A percentile compares a stretch with the other conserved stretches of the same genome.
phyloP scores from a whole-genome alignment of 2,797 vertebrate species.

The Lutjanus argentimaculatus region DNA sequence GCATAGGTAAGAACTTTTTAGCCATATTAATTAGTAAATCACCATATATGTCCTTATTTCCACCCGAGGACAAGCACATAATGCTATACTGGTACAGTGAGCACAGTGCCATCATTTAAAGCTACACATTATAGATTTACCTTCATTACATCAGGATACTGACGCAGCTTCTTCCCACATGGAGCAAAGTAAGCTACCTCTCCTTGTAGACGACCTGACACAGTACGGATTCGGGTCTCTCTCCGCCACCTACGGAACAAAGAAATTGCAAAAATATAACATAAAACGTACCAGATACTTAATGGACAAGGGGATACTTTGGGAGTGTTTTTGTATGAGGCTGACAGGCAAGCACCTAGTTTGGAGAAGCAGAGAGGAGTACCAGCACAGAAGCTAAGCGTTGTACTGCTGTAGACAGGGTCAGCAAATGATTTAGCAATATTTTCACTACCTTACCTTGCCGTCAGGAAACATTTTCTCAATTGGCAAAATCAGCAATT shows the following conservation, averaged over 20 bases:
- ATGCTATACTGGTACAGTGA: constrained; percentile 8
- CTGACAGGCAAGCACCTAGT: too few relatives aligned
- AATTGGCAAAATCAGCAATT: too few relatives aligned
- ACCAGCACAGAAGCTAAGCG: too few relatives aligned
- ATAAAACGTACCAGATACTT: not conserved
- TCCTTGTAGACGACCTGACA: constrained; percentile 92
- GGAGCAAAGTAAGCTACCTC: constrained; percentile 95
- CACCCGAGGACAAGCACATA: not conserved
- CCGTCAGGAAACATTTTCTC: too few relatives aligned
- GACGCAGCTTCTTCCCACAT: constrained; percentile 95
- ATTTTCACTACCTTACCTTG: too few relatives aligned
- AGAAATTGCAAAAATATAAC: constrained; percentile 5
- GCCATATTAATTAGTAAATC: not conserved
- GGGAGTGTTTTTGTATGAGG: too few relatives aligned
- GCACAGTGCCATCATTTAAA: not conserved
- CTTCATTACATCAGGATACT: constrained; percentile 97
- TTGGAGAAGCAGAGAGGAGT: too few relatives aligned
- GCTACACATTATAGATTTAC: constrained; percentile 71
- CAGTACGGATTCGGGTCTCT: constrained; percentile 92
- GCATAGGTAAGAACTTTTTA: not conserved
- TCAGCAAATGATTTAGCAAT: too few relatives aligned
- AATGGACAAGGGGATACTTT: too few relatives aligned
- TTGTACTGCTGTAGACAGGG: too few relatives aligned
- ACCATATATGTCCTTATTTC: not conserved
- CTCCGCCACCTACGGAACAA: constrained; percentile 91